A percentile compares a stretch with the other conserved stretches of the same genome.
These are phyloP conservation scores for Gephyroberyx darwinii DNA, from an alignment of 2,797 vertebrate species.

Conservation along the genomic window DNA sequence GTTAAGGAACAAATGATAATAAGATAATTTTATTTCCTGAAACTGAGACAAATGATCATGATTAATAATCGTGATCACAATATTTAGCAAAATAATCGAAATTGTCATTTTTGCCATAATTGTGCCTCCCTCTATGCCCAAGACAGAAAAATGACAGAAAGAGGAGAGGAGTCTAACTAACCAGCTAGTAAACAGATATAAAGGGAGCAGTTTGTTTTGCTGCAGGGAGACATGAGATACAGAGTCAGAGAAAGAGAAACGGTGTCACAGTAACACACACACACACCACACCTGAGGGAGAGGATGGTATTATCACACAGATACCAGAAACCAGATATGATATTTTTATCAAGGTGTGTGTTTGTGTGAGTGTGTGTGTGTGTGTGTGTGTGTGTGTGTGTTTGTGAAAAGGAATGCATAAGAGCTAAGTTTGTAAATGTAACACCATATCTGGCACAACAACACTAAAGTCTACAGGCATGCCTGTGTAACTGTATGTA, in stretches of 20 bases:
- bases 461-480: constrained; percentile 1
- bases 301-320: background rate
- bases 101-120: too few species aligned
- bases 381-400: background rate
- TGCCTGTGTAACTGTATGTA: constrained; percentile 2
- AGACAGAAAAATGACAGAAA: too few species aligned
- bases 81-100: too few species aligned
- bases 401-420: background rate
- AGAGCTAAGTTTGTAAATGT: constrained; percentile 12
- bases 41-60: too few species aligned
- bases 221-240: constrained; percentile 10
- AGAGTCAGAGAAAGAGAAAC: background rate
- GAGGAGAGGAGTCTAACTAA: background rate
- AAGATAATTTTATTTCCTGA: too few species aligned
- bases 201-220: constrained; percentile 7
- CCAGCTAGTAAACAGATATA: constrained; percentile 6
- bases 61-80: too few species aligned
- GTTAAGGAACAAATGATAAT: too few species aligned
- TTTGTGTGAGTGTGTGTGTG: background rate
- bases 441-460: constrained; percentile 12
- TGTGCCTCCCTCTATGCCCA: too few species aligned
- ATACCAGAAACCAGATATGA: constrained; percentile 8
- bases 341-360: background rate
- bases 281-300: constrained; percentile 9
- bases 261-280: constrained; percentile 6